These are phyloP conservation scores for Barypeithes pellucidus DNA, from an alignment of 2,888 invertebrate species.

Conservation along the genomic window DNA sequence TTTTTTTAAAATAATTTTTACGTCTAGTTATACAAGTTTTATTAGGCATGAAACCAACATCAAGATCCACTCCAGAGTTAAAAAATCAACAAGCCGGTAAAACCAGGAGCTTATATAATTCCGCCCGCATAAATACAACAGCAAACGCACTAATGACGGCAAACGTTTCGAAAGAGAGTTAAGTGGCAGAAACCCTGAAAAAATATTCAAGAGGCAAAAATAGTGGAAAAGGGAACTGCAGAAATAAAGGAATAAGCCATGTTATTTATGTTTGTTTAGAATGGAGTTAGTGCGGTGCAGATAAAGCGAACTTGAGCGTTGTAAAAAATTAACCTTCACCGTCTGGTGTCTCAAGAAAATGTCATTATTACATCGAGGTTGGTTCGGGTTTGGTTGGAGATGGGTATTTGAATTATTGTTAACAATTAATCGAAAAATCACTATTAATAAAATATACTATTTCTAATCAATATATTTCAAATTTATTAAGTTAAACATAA, in stretches of 20 bases:
- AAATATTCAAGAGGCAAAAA: not conserved
- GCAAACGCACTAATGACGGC: not conserved
- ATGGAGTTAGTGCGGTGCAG: no score
- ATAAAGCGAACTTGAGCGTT: no score
- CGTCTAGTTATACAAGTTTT: not conserved
- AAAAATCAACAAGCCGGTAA: slow-evolving; percentile 2
- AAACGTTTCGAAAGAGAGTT: not conserved
- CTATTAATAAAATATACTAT: no score
- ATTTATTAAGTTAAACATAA: no score
- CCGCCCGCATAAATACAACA: not conserved
- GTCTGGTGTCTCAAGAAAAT: no score
- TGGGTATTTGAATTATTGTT: no score
- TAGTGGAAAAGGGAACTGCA: not conserved
- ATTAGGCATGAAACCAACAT: not conserved
- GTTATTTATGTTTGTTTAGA: not conserved
- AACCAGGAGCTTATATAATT: not conserved
- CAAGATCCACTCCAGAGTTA: not conserved
- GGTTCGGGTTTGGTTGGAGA: no score
- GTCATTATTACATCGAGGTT: no score
- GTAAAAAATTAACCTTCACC: no score
- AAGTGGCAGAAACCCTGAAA: not conserved
- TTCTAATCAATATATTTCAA: no score
- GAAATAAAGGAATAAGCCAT: not conserved
- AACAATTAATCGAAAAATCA: no score
- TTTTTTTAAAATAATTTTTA: no score